A percentile compares a stretch with the other conserved stretches of the same genome.
phyloP scores from a whole-genome alignment of 2,113 vertebrate species.

The Andinoacara biseriatus region DNA sequence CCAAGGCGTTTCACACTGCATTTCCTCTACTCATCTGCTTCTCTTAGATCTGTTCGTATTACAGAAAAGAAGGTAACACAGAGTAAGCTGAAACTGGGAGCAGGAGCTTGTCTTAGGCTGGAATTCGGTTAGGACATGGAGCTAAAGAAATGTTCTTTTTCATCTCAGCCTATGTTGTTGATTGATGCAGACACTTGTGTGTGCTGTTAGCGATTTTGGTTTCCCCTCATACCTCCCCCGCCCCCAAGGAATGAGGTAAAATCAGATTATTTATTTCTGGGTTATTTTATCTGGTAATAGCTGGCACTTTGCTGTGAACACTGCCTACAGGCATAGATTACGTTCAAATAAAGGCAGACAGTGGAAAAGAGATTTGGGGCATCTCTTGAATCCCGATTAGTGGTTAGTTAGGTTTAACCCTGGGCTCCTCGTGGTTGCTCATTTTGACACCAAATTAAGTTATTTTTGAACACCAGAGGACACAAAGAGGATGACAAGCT shows the following conservation, averaged over 20 bases:
- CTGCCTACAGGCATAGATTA: slow-evolving; percentile 60
- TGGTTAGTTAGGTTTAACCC: slow-evolving; percentile 33
- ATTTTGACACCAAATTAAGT: slow-evolving; percentile 24
- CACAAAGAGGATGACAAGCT: slow-evolving; percentile 14
- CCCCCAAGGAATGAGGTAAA: slow-evolving; percentile 31
- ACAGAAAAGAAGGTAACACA: slow-evolving; percentile 54
- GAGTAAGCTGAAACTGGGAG: slow-evolving; percentile 22
- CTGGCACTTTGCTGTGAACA: slow-evolving; percentile 57
- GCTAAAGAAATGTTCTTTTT: slow-evolving; percentile 37
- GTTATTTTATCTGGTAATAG: slow-evolving; percentile 71
- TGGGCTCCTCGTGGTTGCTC: slow-evolving; percentile 8
- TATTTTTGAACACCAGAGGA: slow-evolving; percentile 36
- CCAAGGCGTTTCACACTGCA: slow-evolving; percentile 66
- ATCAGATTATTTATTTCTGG: slow-evolving; percentile 69
- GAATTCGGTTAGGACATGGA: slow-evolving; percentile 24
- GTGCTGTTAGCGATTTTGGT: slow-evolving; percentile 39
- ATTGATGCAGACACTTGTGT: slow-evolving; percentile 59
- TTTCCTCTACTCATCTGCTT: slow-evolving; percentile 67
- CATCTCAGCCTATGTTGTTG: slow-evolving; percentile 39
- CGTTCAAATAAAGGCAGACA: slow-evolving; percentile 62
- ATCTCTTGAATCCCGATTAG: slow-evolving; percentile 44
- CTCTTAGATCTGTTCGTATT: slow-evolving; percentile 58
- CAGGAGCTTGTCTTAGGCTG: slow-evolving; percentile 12
- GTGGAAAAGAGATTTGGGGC: slow-evolving; percentile 52
- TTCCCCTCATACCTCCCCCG: slow-evolving; percentile 23